Evolutionary conservation across 2,797 vertebrate species (phyloP), one percentile per base, ranked within the genome.

Genomic region (Luscinia megarhynchos): DNA sequence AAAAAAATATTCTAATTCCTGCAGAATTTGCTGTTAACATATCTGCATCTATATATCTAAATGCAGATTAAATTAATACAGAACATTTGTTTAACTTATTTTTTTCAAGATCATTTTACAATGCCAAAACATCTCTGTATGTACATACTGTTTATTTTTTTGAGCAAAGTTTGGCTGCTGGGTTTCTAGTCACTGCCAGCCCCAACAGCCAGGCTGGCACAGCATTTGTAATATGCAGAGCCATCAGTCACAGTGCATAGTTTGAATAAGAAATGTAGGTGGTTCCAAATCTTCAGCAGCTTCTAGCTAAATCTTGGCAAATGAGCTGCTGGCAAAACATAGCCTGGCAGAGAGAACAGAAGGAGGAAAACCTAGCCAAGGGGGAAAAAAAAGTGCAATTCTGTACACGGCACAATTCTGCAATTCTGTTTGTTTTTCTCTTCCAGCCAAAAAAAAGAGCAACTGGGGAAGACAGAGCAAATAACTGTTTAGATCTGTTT

Each of bases 291-390:
- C 91, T 88, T 96, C 83, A 90, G 73, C 82, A 92, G 58, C 34
- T 92, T 92, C 76, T 89, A 92, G 87, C 82, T 96, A 87, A 91
- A 89, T 67, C 82, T 90, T 94, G 94, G 93, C 96, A 96, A 91
- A 92, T 24, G 81, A 93, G 83, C 59, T 93, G 93, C 94, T 95
- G 94, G 86, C 93, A 95, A 94, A 95, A 95, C 78, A 95, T 6
- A 91, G 68, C 81, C 80, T 94, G 80, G 92, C 15, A 4, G 92
- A 88, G 55, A 26, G 78, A 92, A 96, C 94, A 91, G 87, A 94
- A 95, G 89, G 93, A 95, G 63, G 79, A 87, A 89, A 90, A 94
- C 80, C 20, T 66, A 87, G 88, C 82, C 78, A 93, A 85, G 70
- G 64, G 22, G 22, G 16, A 15, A 68, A 50, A 83, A 75, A 79